Conservation (phyloP, 2,888 invertebrate genomes). For the Chymomyza caudatula region DNA sequence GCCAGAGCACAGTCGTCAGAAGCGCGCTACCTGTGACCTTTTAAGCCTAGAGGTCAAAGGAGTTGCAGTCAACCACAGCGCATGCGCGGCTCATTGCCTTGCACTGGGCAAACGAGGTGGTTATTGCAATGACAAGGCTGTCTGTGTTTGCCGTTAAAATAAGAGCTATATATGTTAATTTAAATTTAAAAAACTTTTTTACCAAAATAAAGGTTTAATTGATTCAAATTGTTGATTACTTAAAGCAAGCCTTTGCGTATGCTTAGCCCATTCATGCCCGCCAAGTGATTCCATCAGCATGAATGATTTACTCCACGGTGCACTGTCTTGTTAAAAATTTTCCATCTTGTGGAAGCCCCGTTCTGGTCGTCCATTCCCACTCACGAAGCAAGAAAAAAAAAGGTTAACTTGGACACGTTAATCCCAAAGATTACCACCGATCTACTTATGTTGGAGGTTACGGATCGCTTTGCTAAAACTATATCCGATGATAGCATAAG, state of each 20-base stretch:
- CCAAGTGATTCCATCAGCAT: not conserved
- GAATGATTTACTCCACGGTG: not conserved
- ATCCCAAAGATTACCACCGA: too few relatives aligned
- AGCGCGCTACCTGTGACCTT: constrained; percentile 78
- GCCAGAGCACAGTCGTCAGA: constrained; percentile 60
- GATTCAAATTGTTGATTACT: not conserved
- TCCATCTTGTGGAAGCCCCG: not conserved
- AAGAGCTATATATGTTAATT: too few relatives aligned
- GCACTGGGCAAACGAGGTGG: constrained; percentile 73
- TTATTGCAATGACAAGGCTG: constrained; percentile 72
- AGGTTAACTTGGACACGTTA: too few relatives aligned
- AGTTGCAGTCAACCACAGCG: constrained; percentile 71
- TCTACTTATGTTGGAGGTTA: too few relatives aligned
- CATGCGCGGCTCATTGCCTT: constrained; percentile 78
- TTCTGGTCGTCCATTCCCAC: too few relatives aligned
- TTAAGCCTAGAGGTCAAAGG: constrained; percentile 46
- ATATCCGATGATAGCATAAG: too few relatives aligned
- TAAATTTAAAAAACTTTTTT: not conserved
- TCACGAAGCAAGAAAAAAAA: too few relatives aligned
- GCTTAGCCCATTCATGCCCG: too few relatives aligned
- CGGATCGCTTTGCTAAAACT: too few relatives aligned
- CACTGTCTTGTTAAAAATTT: not conserved
- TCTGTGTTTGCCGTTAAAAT: constrained; percentile 75
- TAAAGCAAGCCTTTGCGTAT: not conserved
- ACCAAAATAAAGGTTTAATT: not conserved